Evolutionary conservation across 2,113 vertebrate species (phyloP).

Genomic region (Periophthalmus modestus): DNA sequence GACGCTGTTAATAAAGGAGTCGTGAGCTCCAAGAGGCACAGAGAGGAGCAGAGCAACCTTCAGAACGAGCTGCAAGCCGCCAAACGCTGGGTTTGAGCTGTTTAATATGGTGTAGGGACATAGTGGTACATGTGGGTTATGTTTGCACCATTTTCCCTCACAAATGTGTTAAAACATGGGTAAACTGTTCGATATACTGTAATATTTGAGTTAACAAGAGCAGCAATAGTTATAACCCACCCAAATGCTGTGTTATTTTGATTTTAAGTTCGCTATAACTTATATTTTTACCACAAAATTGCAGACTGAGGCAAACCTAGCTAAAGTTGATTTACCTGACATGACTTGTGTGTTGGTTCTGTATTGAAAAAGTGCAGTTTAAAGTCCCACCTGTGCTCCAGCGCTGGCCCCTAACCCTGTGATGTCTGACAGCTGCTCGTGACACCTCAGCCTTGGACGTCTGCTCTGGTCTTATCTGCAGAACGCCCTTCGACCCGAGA

Average conservation of each 20-base stretch:
- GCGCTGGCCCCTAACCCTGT: background rate
- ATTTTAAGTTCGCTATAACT: too few relatives aligned
- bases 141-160: background rate
- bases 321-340: too few relatives aligned
- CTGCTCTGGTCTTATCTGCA: slow-evolving; percentile 6
- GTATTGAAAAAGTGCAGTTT: too few relatives aligned
- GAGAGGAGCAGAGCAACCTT: slow-evolving; percentile 29
- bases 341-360: too few relatives aligned
- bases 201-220: too few relatives aligned
- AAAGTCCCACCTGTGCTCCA: background rate
- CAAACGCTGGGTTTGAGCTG: slow-evolving; percentile 23
- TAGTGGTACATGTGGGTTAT: background rate
- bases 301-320: background rate
- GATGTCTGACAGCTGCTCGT: background rate
- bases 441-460: slow-evolving; percentile 5
- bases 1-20: slow-evolving; percentile 65
- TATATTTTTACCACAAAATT: too few relatives aligned
- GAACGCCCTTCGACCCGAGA: background rate
- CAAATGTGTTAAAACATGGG: background rate
- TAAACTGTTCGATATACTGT: background rate
- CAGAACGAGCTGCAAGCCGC: slow-evolving; percentile 28
- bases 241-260: too few relatives aligned
- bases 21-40: slow-evolving; percentile 43
- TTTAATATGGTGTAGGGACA: background rate
- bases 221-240: too few relatives aligned